phyloP scores from a whole-genome alignment of 2,888 invertebrate genomes.

The Phragmatobia fuliginosa region DNA sequence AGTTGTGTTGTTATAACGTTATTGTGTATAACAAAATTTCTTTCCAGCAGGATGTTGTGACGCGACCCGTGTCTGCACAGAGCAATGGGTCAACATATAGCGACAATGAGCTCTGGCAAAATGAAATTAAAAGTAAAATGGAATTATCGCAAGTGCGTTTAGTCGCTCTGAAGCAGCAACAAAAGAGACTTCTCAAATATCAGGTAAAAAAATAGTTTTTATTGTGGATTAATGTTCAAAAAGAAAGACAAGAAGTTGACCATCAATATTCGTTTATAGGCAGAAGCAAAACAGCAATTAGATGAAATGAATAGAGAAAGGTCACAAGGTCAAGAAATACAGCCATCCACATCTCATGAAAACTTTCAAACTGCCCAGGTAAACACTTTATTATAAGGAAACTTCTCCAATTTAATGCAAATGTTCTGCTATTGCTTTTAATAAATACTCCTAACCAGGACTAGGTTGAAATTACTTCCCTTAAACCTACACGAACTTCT shows the following conservation, averaged over 20 bases:
- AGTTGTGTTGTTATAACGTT: background rate
- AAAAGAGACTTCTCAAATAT: slow-evolving; percentile 81
- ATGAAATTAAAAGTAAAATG: slow-evolving; percentile 87
- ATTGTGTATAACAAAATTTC: background rate
- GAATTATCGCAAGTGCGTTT: slow-evolving; percentile 88
- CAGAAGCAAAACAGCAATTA: slow-evolving; percentile 82
- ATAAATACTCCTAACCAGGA: too few species aligned
- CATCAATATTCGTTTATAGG: slow-evolving; percentile 57
- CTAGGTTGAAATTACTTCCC: background rate
- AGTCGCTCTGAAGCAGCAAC: slow-evolving; percentile 87
- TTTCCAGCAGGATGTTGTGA: slow-evolving; percentile 75
- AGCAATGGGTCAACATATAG: slow-evolving; percentile 83
- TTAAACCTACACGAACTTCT: background rate
- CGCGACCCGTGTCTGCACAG: slow-evolving; percentile 81
- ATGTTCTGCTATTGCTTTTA: background rate
- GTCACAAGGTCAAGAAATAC: slow-evolving; percentile 70
- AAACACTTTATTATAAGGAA: slow-evolving; percentile 24
- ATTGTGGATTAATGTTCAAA: background rate
- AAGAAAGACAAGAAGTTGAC: background rate
- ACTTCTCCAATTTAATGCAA: background rate
- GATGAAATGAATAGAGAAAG: slow-evolving; percentile 80
- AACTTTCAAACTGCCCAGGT: slow-evolving; percentile 74
- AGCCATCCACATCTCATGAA: slow-evolving; percentile 75
- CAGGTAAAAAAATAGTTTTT: slow-evolving; percentile 61
- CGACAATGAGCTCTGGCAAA: slow-evolving; percentile 85